phyloP scores from a whole-genome alignment of 2,113 vertebrate genomes.

The Stegostoma tigrinum region DNA sequence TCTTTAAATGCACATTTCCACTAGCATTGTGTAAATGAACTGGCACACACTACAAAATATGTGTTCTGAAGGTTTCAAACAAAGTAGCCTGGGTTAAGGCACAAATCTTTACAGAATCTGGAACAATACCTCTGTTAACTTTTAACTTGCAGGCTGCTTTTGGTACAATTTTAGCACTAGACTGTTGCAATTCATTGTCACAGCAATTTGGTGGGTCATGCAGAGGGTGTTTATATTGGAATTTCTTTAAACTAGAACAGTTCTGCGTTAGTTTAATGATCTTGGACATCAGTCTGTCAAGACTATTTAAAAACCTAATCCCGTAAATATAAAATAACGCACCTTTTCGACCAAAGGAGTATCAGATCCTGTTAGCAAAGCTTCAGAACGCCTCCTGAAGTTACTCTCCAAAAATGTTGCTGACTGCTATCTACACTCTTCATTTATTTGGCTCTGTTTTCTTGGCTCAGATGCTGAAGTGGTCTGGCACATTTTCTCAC shows the following conservation, averaged over 20 bases:
- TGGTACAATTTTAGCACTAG: not conserved
- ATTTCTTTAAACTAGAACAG: not conserved
- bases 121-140: not conserved
- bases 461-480: not conserved
- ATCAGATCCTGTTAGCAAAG: constrained; percentile 3
- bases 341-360: not conserved
- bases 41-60: not conserved
- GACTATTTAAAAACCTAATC: not conserved
- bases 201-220: not conserved
- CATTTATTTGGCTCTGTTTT: constrained; percentile 3
- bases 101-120: not conserved
- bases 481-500: not conserved
- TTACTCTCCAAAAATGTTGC: not conserved
- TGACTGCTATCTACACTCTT: no score
- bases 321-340: not conserved
- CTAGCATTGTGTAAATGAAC: not conserved
- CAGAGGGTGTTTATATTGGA: constrained; percentile 7
- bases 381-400: not conserved
- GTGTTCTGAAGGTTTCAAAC: not conserved
- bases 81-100: not conserved
- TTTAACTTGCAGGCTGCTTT: not conserved
- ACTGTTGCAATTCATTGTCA: not conserved
- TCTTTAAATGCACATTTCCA: not conserved
- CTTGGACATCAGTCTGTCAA: not conserved
- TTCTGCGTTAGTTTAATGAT: not conserved